These are phyloP conservation scores for Drosophila ohnishii DNA, from an alignment of 1,140 invertebrate genomes.

Conservation along the genomic window DNA sequence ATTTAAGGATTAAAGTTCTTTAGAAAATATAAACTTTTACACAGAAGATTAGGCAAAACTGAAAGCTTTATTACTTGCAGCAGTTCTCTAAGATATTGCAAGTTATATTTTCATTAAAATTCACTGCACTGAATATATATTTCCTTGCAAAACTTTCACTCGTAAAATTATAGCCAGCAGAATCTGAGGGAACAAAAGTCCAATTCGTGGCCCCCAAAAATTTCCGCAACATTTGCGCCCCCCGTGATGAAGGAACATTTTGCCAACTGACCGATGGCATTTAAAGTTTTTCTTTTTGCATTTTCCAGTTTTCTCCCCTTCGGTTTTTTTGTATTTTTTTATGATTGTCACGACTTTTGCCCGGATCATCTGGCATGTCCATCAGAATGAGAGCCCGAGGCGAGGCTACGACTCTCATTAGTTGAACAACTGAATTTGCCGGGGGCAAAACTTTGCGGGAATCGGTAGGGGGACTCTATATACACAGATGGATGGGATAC, in stretches of 20 bases:
- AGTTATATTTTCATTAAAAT: constrained; percentile 14
- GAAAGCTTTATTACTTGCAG: not conserved
- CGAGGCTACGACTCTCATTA: constrained; percentile 60
- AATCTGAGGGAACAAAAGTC: constrained; percentile 14
- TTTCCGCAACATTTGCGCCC: constrained; percentile 60
- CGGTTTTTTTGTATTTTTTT: constrained; percentile 12
- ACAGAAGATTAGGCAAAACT: not conserved
- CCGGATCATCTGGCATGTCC: constrained; percentile 38
- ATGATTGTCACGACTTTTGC: constrained; percentile 65
- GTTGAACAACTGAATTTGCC: constrained; percentile 70
- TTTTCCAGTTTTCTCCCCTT: constrained; percentile 17
- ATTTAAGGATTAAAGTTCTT: no score
- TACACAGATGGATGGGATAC: constrained; percentile 20
- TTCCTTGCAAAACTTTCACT: constrained; percentile 12
- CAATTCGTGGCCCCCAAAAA: constrained; percentile 38
- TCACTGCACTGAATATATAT: not conserved
- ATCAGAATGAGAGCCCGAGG: constrained; percentile 45
- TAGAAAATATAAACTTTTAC: not conserved
- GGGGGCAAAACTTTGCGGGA: constrained; percentile 20
- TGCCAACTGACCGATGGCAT: constrained; percentile 61
- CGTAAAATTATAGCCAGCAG: not conserved
- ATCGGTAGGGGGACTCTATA: constrained; percentile 2
- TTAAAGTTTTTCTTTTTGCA: constrained; percentile 65
- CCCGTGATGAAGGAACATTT: constrained; percentile 28
- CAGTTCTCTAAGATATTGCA: no score